Evolutionary conservation across 2,113 vertebrate genomes (phyloP), one percentile per base, ranked within the genome.

Genomic region (Grammomys surdaster): DNA sequence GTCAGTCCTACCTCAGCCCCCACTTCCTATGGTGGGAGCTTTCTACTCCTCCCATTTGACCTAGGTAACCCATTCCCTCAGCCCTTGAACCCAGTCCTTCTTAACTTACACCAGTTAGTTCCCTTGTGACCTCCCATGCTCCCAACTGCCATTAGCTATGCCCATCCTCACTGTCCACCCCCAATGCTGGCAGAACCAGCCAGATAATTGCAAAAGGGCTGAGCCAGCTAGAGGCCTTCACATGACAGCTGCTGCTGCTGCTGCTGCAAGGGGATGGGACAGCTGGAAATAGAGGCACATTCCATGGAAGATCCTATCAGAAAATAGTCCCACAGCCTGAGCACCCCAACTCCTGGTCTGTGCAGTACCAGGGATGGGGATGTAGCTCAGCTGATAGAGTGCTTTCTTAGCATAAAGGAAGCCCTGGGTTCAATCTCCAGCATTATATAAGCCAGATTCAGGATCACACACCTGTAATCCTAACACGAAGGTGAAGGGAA

Each of bases 191-290:
- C 88, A 82, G 77, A 91, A 87, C 85, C 95, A 76, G 90, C 92
- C 93, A 81, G 85, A 96, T 31, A 91, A 90, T 72, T 95, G 96
- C 94, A 93, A 96, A 98, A 97, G 94, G 98, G 97, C 98, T 98
- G 97, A 98, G 95, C 85, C 94, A 97, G 97, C 96, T 31, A 94
- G 92, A 95, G 95, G 72, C 94, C 93, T 95, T 97, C 97, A 91
- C 96, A 93, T 95, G 97, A 97, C 97, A 97, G 96, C 97, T 97
- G 73, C 90, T 67, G 90, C 88, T n/a, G 88, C 97, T 96, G 80
- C 89, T 97, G 72, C 88, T 65, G 89, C 89, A 43, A 91, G 77
- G 72, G 94, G 86, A 93, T 91, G 92, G 95, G 95, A 96, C 96
- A 82, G 93, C 91, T 91, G 93, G 87, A 91, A 93, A 91, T 24